A percentile compares a stretch with the other conserved stretches of the same genome.
phyloP scores from a whole-genome alignment of 1,140 invertebrate genomes.

The Phenacoccus solenopsis region DNA sequence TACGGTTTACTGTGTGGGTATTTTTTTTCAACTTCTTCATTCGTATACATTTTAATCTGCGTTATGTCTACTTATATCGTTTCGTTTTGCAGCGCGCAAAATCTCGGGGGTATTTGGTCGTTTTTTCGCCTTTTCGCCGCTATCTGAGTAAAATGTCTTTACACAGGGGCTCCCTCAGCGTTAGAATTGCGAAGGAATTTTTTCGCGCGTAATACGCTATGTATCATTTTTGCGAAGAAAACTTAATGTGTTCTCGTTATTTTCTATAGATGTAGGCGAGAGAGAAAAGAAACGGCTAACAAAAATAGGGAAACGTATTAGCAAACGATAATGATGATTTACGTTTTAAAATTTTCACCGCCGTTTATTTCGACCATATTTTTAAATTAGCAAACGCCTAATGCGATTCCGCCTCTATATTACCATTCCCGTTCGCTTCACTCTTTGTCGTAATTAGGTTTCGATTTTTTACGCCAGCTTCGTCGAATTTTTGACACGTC shows the following conservation, averaged over 20 bases:
- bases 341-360: neutral
- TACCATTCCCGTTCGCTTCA: too few species aligned
- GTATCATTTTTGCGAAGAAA: neutral
- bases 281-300: neutral
- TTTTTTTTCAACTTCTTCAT: neutral
- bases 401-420: neutral
- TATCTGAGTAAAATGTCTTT: too few species aligned
- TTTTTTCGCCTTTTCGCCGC: neutral
- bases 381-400: neutral
- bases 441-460: neutral
- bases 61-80: slow-evolving; percentile 2
- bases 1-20: neutral
- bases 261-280: neutral
- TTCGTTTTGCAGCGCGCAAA: neutral
- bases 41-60: slow-evolving; percentile 2
- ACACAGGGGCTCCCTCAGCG: too few species aligned
- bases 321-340: slow-evolving; percentile 2
- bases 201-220: neutral
- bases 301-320: neutral
- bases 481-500: too few species aligned
- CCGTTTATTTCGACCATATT: neutral
- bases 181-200: neutral
- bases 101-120: neutral
- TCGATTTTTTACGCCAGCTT: too few species aligned
- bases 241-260: neutral